Percentiles rank a stretch among this genome's conserved stretches.
phyloP scores from a whole-genome alignment of 92 coral and sea anemone genomes.

The Paragorgia papillata region DNA sequence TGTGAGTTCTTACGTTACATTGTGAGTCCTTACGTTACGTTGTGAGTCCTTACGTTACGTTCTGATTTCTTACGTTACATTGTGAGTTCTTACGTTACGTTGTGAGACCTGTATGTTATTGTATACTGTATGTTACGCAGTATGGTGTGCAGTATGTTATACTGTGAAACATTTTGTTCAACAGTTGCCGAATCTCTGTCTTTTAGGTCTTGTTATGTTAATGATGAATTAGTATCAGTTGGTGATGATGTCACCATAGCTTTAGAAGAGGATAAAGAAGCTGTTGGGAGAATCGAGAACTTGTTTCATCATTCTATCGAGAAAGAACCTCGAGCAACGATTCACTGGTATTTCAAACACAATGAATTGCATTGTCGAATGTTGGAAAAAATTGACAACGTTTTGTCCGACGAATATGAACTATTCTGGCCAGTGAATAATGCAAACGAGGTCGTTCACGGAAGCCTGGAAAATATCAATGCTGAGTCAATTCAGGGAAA shows the following conservation, averaged over 20 bases:
- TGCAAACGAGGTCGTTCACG: constrained; percentile 25
- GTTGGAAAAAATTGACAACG: constrained; percentile 3
- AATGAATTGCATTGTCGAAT: constrained; percentile 47
- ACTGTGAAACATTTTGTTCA: too few relatives aligned
- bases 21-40: too few relatives aligned
- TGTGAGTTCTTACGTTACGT: too few relatives aligned
- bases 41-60: too few relatives aligned
- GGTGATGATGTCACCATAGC: constrained; percentile 80
- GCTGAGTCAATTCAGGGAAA: constrained; percentile 71
- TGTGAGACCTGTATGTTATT: too few relatives aligned
- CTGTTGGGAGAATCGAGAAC: constrained; percentile 63
- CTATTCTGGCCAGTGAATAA: constrained; percentile 63
- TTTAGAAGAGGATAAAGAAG: constrained; percentile 27
- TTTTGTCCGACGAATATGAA: constrained; percentile 52
- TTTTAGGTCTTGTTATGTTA: constrained; percentile 60
- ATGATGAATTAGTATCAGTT: constrained; percentile 25
- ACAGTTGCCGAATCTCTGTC: too few relatives aligned
- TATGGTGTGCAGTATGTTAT: too few relatives aligned
- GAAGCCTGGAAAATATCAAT: constrained; percentile 61
- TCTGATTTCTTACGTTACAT: too few relatives aligned
- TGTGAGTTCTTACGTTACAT: too few relatives aligned
- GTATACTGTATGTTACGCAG: too few relatives aligned
- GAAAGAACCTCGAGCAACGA: constrained; percentile 68
- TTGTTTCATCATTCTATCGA: constrained; percentile 55
- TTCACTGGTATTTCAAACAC: constrained; percentile 70